Conservation (phyloP, 2,113 vertebrate species). For the Ginglymostoma cirratum region DNA sequence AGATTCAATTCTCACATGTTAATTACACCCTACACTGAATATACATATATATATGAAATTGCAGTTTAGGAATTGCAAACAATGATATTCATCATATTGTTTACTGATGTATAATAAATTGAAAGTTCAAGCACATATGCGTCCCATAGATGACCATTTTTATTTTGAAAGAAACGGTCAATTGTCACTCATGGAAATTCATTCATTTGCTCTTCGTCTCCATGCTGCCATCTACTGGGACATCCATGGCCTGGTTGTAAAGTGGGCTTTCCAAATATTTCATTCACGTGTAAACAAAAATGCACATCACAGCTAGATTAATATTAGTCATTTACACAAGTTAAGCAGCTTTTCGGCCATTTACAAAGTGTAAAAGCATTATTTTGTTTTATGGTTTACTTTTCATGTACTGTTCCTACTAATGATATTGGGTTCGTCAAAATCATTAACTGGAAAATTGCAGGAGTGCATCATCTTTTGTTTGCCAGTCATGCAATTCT, state of each 20-base stretch:
- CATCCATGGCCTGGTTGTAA: background rate
- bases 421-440: background rate
- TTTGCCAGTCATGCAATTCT: background rate
- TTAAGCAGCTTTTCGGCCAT: background rate
- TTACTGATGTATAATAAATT: background rate
- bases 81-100: background rate
- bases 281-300: background rate
- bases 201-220: background rate
- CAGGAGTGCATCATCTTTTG: background rate
- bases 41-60: background rate
- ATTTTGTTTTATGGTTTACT: background rate
- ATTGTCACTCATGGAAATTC: background rate
- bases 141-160: background rate
- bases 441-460: background rate
- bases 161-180: background rate
- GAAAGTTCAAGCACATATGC: background rate
- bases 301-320: conserved; percentile 5
- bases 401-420: background rate
- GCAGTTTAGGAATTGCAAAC: background rate
- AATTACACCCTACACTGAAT: background rate
- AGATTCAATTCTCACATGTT: background rate
- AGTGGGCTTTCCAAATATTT: background rate
- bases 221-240: conserved; percentile 9
- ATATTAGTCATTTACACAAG: background rate
- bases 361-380: background rate